phyloP scores from a whole-genome alignment of 2,888 invertebrate species.

The Listrodromus nycthemerus region DNA sequence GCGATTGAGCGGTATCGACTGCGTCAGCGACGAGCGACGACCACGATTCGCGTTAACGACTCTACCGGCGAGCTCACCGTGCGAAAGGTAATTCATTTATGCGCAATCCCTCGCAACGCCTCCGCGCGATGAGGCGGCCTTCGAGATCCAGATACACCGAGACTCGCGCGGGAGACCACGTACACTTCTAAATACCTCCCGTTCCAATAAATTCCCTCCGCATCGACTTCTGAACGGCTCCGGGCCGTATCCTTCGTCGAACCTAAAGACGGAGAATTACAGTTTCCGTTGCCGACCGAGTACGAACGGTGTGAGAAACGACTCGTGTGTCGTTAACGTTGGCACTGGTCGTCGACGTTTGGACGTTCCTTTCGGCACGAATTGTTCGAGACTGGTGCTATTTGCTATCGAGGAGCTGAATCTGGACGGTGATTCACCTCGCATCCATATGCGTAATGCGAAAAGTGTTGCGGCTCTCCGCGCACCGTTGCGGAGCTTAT shows the following conservation, averaged over 20 bases:
- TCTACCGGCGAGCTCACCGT: not conserved
- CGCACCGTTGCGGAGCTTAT: slow-evolving; percentile 65
- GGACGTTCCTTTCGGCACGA: not conserved
- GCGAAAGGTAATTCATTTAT: slow-evolving; percentile 58
- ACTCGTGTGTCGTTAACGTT: not conserved
- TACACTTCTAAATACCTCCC: slow-evolving; percentile 34
- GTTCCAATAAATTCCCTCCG: not conserved
- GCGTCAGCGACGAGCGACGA: slow-evolving; percentile 25
- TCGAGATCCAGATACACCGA: slow-evolving; percentile 49
- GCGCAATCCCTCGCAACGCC: slow-evolving; percentile 60
- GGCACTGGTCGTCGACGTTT: too few species aligned
- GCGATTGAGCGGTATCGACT: slow-evolving; percentile 27
- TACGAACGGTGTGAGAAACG: too few species aligned
- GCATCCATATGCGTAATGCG: not conserved
- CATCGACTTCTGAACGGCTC: slow-evolving; percentile 39
- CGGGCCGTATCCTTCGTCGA: not conserved
- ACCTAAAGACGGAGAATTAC: too few species aligned
- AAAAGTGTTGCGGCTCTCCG: slow-evolving; percentile 36
- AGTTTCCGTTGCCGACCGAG: too few species aligned
- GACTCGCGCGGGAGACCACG: not conserved
- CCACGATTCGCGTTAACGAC: slow-evolving; percentile 6
- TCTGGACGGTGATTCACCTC: not conserved
- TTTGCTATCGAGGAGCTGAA: not conserved
- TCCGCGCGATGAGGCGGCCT: slow-evolving; percentile 54
- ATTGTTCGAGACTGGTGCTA: not conserved